A percentile compares a stretch with the other conserved stretches of the same genome.
phyloP scores from a whole-genome alignment of 2,888 invertebrate species.

The Philaethria dido region DNA sequence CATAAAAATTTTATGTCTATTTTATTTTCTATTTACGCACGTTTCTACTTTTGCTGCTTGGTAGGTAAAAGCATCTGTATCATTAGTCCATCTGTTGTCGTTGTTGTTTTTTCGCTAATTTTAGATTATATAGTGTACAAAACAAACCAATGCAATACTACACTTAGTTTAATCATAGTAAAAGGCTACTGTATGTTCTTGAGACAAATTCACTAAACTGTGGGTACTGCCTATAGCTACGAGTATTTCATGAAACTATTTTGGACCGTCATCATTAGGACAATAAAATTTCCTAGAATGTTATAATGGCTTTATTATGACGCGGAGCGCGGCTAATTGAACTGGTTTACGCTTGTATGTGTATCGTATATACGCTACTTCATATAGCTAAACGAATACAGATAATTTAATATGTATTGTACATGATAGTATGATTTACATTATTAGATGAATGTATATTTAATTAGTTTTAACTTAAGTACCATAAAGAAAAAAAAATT shows the following conservation, averaged over 20 bases:
- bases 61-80: too few relatives aligned
- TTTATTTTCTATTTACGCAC: too few relatives aligned
- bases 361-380: background rate
- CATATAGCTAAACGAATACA: conserved; percentile 7
- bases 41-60: too few relatives aligned
- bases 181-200: too few relatives aligned
- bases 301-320: conserved; percentile 42
- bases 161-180: too few relatives aligned
- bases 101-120: too few relatives aligned
- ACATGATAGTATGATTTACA: background rate
- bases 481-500: background rate
- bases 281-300: conserved; percentile 42
- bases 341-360: conserved; percentile 33
- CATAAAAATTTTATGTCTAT: background rate
- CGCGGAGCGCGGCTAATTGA: conserved; percentile 41
- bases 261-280: conserved; percentile 36
- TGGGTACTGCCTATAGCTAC: background rate
- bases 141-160: too few relatives aligned
- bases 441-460: background rate
- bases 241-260: conserved; percentile 30
- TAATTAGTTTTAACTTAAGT: background rate
- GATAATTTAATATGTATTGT: conserved; percentile 10
- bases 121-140: too few relatives aligned
- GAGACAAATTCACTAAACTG: background rate
- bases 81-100: too few relatives aligned